A percentile compares a stretch with the other conserved stretches of the same genome.
Evolutionary conservation across 2,888 invertebrate species (phyloP).

Genomic region (Dione vanillae): DNA sequence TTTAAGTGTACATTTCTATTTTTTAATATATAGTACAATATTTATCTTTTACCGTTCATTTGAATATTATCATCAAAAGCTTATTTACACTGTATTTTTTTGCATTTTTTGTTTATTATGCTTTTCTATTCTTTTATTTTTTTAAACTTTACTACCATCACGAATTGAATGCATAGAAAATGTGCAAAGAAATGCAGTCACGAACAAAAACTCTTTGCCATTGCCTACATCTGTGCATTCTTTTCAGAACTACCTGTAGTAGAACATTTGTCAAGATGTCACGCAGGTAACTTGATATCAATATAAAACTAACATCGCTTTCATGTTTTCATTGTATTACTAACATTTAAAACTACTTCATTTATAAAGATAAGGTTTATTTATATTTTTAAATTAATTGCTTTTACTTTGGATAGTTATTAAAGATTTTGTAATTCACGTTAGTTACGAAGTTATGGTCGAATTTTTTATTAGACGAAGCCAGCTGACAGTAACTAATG

Average conservation of each 20-base stretch:
- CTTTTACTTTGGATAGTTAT: too few relatives aligned
- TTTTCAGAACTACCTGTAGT: constrained; percentile 80
- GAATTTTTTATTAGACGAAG: too few relatives aligned
- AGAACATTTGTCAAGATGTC: constrained; percentile 42
- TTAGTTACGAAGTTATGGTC: too few relatives aligned
- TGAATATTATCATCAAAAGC: not conserved
- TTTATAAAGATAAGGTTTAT: too few relatives aligned
- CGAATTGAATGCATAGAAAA: constrained; percentile 82
- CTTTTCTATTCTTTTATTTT: constrained; percentile 50
- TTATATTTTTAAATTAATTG: too few relatives aligned
- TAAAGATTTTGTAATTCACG: too few relatives aligned
- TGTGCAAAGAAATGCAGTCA: constrained; percentile 81
- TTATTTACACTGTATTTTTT: constrained; percentile 75
- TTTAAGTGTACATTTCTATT: not conserved
- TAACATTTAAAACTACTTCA: constrained; percentile 1
- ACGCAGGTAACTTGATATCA: constrained; percentile 41
- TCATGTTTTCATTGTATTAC: constrained; percentile 3
- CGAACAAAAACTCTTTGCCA: constrained; percentile 61
- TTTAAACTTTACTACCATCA: constrained; percentile 37
- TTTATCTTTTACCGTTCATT: not conserved
- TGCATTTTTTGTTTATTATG: constrained; percentile 62
- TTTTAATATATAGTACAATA: not conserved
- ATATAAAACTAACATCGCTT: constrained; percentile 15
- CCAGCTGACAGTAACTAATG: too few relatives aligned
- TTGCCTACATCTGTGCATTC: constrained; percentile 78